Conservation (phyloP, 2,888 invertebrate genomes). For the Chymomyza procnemis region DNA sequence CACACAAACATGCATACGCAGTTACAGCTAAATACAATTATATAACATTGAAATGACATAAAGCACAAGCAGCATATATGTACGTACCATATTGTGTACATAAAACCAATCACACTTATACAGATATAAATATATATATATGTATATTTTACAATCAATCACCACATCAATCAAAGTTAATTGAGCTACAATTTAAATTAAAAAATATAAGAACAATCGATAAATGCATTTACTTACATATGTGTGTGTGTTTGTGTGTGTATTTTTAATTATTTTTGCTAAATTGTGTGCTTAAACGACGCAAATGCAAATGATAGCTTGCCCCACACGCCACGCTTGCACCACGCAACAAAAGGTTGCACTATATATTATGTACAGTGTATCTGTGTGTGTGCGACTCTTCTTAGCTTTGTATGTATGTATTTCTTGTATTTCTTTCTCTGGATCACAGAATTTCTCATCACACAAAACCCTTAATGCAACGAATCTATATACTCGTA, state of each 20-base stretch:
- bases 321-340: neutral
- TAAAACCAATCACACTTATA: neutral
- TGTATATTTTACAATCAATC: slow-evolving; percentile 6
- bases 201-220: slow-evolving; percentile 15
- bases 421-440: slow-evolving; percentile 60
- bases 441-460: slow-evolving; percentile 79
- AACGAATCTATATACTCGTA: slow-evolving; percentile 26
- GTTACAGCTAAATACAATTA: slow-evolving; percentile 28
- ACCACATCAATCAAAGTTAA: slow-evolving; percentile 43
- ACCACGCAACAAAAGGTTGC: neutral
- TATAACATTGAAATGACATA: slow-evolving; percentile 42
- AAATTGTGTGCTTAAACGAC: neutral
- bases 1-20: neutral
- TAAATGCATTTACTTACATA: slow-evolving; percentile 13
- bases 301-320: neutral
- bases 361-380: no score
- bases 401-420: slow-evolving; percentile 21
- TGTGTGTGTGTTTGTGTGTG: slow-evolving; percentile 4
- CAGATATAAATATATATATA: no score
- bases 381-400: neutral
- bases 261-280: neutral
- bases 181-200: slow-evolving; percentile 36
- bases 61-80: slow-evolving; percentile 37
- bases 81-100: slow-evolving; percentile 16
- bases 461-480: slow-evolving; percentile 77